phyloP scores from a whole-genome alignment of 2,888 invertebrate species.

The Punctoribates punctum region DNA sequence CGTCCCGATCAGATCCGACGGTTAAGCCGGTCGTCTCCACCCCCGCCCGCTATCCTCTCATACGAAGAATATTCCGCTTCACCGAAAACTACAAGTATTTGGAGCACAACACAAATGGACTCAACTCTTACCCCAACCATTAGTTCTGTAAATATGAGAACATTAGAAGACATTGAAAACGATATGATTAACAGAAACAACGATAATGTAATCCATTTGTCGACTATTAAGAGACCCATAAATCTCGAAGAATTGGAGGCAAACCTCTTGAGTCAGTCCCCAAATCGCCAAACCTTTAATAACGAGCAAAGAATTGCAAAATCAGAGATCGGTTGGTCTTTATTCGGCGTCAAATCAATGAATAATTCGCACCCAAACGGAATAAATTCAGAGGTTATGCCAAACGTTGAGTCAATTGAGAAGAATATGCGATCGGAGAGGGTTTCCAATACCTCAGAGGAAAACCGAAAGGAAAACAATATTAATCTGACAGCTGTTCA shows the following conservation, averaged over 20 bases:
- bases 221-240: slow-evolving; percentile 24
- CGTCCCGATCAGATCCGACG: neutral
- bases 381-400: neutral
- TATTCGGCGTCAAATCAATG: neutral
- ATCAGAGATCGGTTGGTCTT: neutral
- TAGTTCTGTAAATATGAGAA: slow-evolving; percentile 26
- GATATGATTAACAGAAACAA: slow-evolving; percentile 20
- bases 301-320: neutral
- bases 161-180: slow-evolving; percentile 32
- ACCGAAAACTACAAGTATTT: slow-evolving; percentile 46
- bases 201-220: slow-evolving; percentile 5
- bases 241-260: slow-evolving; percentile 42
- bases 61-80: slow-evolving; percentile 47
- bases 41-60: slow-evolving; percentile 33
- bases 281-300: neutral
- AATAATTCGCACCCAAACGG: neutral
- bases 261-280: neutral
- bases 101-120: slow-evolving; percentile 44
- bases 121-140: neutral
- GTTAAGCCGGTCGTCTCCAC: slow-evolving; percentile 2
- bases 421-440: neutral
- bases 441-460: neutral
- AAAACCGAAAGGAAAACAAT: neutral
- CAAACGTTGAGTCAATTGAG: neutral
- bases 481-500: neutral